These are phyloP conservation scores for Archips crataeganus DNA, from an alignment of 2,888 invertebrate species.

Conservation along the genomic window DNA sequence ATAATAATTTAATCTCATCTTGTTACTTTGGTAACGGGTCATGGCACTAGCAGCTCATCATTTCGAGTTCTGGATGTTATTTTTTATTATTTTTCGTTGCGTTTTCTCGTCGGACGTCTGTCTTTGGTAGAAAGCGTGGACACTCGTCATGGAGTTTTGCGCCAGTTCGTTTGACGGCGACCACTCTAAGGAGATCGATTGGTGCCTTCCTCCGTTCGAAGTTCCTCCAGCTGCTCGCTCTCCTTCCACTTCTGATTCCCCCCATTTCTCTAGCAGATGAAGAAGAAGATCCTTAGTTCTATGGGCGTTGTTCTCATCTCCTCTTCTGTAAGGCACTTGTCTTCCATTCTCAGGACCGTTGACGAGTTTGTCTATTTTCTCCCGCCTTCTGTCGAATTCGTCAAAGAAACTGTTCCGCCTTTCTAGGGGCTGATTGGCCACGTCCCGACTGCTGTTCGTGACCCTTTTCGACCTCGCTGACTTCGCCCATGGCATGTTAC, in stretches of 20 bases:
- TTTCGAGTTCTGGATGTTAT: slow-evolving; percentile 59
- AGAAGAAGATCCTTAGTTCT: slow-evolving; percentile 92
- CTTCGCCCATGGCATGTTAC: slow-evolving; percentile 84
- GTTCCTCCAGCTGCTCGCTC: slow-evolving; percentile 83
- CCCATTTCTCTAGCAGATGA: slow-evolving; percentile 92
- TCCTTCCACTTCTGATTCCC: slow-evolving; percentile 84
- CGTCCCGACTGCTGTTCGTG: slow-evolving; percentile 89
- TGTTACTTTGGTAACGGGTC: slow-evolving; percentile 80
- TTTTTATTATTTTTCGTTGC: slow-evolving; percentile 72
- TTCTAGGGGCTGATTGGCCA: slow-evolving; percentile 88
- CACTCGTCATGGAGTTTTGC: slow-evolving; percentile 92
- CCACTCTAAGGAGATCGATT: slow-evolving; percentile 92
- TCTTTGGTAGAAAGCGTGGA: slow-evolving; percentile 92
- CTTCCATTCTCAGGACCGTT: slow-evolving; percentile 74
- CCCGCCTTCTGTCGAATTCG: slow-evolving; percentile 78
- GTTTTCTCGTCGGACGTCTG: slow-evolving; percentile 83
- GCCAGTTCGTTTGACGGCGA: slow-evolving; percentile 90
- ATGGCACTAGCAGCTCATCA: slow-evolving; percentile 75
- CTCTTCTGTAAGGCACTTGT: slow-evolving; percentile 79
- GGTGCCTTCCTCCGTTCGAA: slow-evolving; percentile 83
- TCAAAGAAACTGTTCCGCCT: slow-evolving; percentile 84
- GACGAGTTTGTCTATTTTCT: slow-evolving; percentile 78
- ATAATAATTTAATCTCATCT: slow-evolving; percentile 66
- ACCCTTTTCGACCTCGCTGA: slow-evolving; percentile 88
- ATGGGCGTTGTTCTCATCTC: slow-evolving; percentile 86